phyloP scores from a whole-genome alignment of 2,888 invertebrate species.

The Drosophila atripex region DNA sequence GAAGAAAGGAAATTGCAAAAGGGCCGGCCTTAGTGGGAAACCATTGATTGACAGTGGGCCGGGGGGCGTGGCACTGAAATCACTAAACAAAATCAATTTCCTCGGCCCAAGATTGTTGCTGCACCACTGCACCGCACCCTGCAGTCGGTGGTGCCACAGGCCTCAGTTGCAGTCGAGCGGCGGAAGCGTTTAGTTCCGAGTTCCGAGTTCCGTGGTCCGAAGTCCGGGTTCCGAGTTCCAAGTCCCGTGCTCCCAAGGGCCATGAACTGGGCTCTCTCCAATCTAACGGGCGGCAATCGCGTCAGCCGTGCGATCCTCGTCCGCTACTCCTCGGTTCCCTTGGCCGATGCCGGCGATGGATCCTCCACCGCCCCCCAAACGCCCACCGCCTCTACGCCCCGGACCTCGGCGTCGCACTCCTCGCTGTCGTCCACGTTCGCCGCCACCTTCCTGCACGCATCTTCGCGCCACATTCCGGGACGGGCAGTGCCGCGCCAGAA shows the following conservation, averaged over 20 bases:
- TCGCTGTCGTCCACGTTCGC: constrained; percentile 75
- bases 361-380: constrained; percentile 72
- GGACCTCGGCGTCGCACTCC: constrained; percentile 58
- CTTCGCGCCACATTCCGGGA: constrained; percentile 76
- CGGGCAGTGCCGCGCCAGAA: constrained; percentile 71
- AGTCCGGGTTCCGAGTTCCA: no score
- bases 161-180: constrained; percentile 64
- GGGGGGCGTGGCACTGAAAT: constrained; percentile 36
- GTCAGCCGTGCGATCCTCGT: constrained; percentile 83
- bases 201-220: neutral
- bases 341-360: constrained; percentile 72
- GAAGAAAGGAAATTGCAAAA: constrained; percentile 16
- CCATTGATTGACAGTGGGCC: constrained; percentile 70
- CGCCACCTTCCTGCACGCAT: constrained; percentile 73
- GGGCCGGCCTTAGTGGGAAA: constrained; percentile 41
- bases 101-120: constrained; percentile 37
- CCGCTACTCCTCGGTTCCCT: constrained; percentile 82
- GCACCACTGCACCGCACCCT: neutral
- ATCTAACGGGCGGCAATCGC: constrained; percentile 83
- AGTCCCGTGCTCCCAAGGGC: constrained; percentile 33
- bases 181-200: constrained; percentile 48
- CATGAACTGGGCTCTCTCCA: constrained; percentile 84
- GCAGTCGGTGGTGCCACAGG: constrained; percentile 6
- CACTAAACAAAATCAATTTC: constrained; percentile 49
- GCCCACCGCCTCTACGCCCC: constrained; percentile 65